A percentile compares a stretch with the other conserved stretches of the same genome.
Evolutionary conservation across 2,797 vertebrate species (phyloP).

Genomic region (Staurois parvus): DNA sequence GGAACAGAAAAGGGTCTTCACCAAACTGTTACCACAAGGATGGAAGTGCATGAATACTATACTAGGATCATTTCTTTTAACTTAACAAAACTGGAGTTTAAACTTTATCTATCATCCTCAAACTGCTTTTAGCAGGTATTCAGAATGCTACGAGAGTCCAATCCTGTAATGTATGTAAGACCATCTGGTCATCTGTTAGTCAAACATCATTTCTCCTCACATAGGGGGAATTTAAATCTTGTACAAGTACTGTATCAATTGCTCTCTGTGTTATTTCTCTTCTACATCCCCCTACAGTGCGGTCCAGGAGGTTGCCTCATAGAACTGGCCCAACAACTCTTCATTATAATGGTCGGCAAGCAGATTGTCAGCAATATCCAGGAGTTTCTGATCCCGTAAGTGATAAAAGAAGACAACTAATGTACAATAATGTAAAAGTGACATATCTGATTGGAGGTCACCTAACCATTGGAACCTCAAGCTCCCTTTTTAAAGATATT

Average conservation of each 20-base stretch:
- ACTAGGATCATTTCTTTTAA: too few relatives aligned
- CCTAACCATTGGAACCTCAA: too few relatives aligned
- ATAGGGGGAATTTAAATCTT: background rate
- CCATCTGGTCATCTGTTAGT: background rate
- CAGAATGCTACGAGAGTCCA: too few relatives aligned
- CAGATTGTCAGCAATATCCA: slow-evolving; percentile 83
- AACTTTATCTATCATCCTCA: too few relatives aligned
- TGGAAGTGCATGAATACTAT: too few relatives aligned
- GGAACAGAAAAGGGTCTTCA: too few relatives aligned
- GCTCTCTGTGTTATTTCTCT: background rate
- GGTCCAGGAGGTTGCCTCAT: slow-evolving; percentile 82
- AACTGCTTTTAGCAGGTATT: too few relatives aligned
- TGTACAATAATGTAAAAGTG: background rate
- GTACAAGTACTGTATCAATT: background rate
- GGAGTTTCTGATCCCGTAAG: slow-evolving; percentile 83
- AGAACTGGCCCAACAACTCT: slow-evolving; percentile 82
- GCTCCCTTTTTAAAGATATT: too few relatives aligned
- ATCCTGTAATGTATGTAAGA: background rate
- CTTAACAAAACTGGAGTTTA: too few relatives aligned
- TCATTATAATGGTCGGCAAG: slow-evolving; percentile 86
- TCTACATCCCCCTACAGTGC: slow-evolving; percentile 69
- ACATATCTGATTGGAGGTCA: background rate
- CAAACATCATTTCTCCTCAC: too few relatives aligned
- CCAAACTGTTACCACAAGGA: too few relatives aligned
- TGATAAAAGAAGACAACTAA: slow-evolving; percentile 7